Evolutionary conservation across 1,140 invertebrate species (phyloP).

Genomic region (Anastrepha obliqua): DNA sequence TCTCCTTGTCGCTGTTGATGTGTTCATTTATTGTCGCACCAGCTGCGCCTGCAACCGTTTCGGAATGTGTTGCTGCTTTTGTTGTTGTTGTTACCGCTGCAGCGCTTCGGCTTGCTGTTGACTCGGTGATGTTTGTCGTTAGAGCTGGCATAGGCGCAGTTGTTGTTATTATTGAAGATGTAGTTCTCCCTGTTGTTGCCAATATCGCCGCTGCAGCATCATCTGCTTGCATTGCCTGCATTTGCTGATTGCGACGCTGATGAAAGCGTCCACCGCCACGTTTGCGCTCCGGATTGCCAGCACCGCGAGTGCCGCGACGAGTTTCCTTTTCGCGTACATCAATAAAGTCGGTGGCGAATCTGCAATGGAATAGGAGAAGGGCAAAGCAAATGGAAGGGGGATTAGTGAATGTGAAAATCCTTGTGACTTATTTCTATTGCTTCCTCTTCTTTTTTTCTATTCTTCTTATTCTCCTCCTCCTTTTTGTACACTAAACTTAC

Average conservation of each 20-base stretch:
- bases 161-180: slow-evolving; percentile 57
- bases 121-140: slow-evolving; percentile 8
- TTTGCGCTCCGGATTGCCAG: slow-evolving; percentile 63
- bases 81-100: not conserved
- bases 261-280: slow-evolving; percentile 56
- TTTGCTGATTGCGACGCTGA: slow-evolving; percentile 56
- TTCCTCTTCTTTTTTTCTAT: not conserved
- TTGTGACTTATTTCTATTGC: not conserved
- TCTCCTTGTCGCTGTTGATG: slow-evolving; percentile 55
- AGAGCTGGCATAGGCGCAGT: not conserved
- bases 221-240: slow-evolving; percentile 60
- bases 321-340: slow-evolving; percentile 90
- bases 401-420: slow-evolving; percentile 25
- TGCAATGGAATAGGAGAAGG: slow-evolving; percentile 67
- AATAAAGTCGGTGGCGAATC: slow-evolving; percentile 93
- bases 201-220: slow-evolving; percentile 57
- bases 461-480: not conserved
- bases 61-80: not conserved
- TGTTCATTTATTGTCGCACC: slow-evolving; percentile 48
- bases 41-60: not conserved
- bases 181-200: slow-evolving; percentile 4
- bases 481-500: not conserved
- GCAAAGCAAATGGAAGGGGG: not conserved
- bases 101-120: not conserved
- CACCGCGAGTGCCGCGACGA: slow-evolving; percentile 74